A percentile compares a stretch with the other conserved stretches of the same genome.
These are phyloP conservation scores for Phlogophora meticulosa DNA, from an alignment of 2,888 invertebrate genomes.

Conservation along the genomic window DNA sequence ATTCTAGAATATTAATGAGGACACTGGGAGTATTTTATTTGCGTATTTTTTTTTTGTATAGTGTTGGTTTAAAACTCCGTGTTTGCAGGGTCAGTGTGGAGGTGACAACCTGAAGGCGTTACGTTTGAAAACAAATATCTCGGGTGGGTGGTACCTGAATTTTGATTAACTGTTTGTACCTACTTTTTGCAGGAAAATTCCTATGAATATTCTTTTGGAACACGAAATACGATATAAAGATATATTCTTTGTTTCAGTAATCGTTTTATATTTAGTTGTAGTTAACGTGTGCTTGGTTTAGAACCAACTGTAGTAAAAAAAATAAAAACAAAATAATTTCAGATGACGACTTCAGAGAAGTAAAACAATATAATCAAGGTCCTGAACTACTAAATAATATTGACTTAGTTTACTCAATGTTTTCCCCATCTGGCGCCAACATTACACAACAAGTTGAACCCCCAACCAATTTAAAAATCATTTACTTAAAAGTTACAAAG, in stretches of 20 bases:
- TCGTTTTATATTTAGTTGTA: too few relatives aligned
- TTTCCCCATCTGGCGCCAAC: constrained; percentile 4
- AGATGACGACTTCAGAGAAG: not conserved
- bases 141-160: constrained; percentile 63
- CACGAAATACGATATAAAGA: too few relatives aligned
- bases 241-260: too few relatives aligned
- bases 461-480: constrained; percentile 40
- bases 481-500: constrained; percentile 58
- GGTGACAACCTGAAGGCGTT: constrained; percentile 64
- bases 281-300: too few relatives aligned
- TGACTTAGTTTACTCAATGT: not conserved
- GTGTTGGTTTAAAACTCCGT: constrained; percentile 55
- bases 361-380: too few relatives aligned
- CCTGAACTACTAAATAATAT: too few relatives aligned
- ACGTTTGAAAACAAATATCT: constrained; percentile 65
- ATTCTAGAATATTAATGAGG: constrained; percentile 83
- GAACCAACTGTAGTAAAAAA: too few relatives aligned
- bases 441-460: constrained; percentile 14
- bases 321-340: not conserved
- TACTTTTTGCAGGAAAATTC: not conserved
- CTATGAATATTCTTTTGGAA: not conserved
- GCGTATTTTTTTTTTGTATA: constrained; percentile 60
- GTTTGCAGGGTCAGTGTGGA: constrained; percentile 50
- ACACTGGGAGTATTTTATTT: constrained; percentile 75
- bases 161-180: constrained; percentile 46